These are phyloP conservation scores for Cryptus viduatorius DNA, from an alignment of 2,888 invertebrate genomes.

Conservation along the genomic window DNA sequence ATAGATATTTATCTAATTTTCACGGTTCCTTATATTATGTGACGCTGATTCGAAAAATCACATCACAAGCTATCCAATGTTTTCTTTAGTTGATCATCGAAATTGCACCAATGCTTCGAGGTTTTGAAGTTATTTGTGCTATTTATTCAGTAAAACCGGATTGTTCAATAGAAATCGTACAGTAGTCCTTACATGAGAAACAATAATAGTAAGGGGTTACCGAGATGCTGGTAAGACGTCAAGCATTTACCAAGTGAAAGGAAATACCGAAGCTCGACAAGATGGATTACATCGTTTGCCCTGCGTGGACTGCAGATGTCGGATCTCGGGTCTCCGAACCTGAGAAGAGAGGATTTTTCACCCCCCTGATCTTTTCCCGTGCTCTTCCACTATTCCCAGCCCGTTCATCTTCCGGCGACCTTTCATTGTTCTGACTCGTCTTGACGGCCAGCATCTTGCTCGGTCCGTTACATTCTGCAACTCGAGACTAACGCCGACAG, in stretches of 20 bases:
- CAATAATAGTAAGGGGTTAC: background rate
- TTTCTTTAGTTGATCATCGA: no score
- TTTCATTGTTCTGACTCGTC: background rate
- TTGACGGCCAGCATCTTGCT: background rate
- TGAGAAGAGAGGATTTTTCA: constrained; percentile 9
- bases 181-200: background rate
- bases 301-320: constrained; percentile 2
- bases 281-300: constrained; percentile 12
- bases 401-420: constrained; percentile 12
- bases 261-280: background rate
- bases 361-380: constrained; percentile 5
- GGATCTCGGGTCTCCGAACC: background rate
- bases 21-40: no score
- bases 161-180: background rate
- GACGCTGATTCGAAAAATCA: no score
- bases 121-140: background rate
- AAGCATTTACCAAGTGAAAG: constrained; percentile 11
- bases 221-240: background rate
- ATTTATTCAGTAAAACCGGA: background rate
- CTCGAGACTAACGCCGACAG: background rate
- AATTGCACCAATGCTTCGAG: no score
- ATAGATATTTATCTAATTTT: no score
- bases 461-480: background rate
- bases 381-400: background rate
- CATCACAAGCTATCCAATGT: no score